Base-by-base conservation (phyloP, 2,113 vertebrate genomes). In the Sinocyclocheilus grahami region DNA sequence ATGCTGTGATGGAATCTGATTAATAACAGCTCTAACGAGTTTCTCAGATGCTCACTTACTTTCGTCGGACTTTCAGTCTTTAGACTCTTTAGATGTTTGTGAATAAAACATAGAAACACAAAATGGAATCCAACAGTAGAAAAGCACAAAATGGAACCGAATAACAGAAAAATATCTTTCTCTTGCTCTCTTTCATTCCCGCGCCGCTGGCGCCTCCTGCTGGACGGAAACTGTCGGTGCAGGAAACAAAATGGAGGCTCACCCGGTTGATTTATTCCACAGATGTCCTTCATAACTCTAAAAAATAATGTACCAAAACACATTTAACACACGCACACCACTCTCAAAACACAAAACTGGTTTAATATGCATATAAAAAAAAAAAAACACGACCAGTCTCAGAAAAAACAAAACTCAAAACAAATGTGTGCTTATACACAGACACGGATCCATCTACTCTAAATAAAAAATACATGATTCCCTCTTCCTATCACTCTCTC, bases 81-180 rank as follows among this genome's bases (percentile, higher is more conserved):
- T 0, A 48, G n/a, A 39, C 16, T 33, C 53, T 62, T 75, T 0
- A 48, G n/a, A 42, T n/a, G 20, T 63, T 67, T 58, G 63, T 30
- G 7, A 58, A 76, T 62, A 88, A 77, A 83, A 55, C 37, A 81
- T n/a, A 75, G 33, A 75, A 58, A 71, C 51, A 84, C 90, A 90
- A 89, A 89, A 88, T 90, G 87, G 85, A 89, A 89, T 84, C 88
- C 88, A 88, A 79, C 81, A 60, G 81, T 65, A 82, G 51, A 84
- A 74, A 85, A 11, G 78, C 60, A 83, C 83, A 87, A 88, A 88
- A 89, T 88, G 88, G 90, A 90, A 84, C 80, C 81, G 78, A 90
- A 88, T 89, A 83, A 89, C 75, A 89, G 74, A 81, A 87, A 86
- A 67, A 55, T 84, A 77, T 89, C 84, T 85, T 81, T 87, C 83